A percentile compares a stretch with the other conserved stretches of the same genome.
Conservation (phyloP, 2,797 vertebrate genomes). For the Babyrousa celebensis region DNA sequence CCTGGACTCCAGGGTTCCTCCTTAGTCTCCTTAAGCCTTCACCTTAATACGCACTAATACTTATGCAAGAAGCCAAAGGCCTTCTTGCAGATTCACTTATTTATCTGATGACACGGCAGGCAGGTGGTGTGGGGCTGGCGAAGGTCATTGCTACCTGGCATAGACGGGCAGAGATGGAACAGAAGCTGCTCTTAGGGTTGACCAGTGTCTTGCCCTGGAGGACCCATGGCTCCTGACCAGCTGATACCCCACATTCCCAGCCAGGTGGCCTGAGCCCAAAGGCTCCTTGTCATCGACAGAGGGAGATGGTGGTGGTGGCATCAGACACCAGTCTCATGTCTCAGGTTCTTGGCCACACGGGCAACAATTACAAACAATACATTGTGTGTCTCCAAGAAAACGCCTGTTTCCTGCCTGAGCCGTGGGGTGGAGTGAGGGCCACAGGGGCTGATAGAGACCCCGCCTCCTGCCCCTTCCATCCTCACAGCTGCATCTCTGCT, state of each 20-base stretch:
- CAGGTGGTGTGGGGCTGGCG: not conserved
- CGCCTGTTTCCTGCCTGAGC: not conserved
- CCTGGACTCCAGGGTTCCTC: not conserved
- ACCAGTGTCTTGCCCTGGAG: not conserved
- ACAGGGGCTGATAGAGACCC: rapidly evolving
- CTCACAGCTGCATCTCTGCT: not conserved
- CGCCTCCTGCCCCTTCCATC: not conserved
- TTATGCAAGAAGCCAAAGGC: too few relatives aligned
- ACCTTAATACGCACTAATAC: too few relatives aligned
- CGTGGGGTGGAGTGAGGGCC: not conserved
- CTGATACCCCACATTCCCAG: rapidly evolving
- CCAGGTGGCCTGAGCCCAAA: too few relatives aligned
- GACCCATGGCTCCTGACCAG: too few relatives aligned
- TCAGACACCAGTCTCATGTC: too few relatives aligned
- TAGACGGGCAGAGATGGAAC: not conserved
- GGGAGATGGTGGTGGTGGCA: too few relatives aligned
- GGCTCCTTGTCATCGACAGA: too few relatives aligned
- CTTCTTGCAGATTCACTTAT: too few relatives aligned
- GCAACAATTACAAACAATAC: not conserved
- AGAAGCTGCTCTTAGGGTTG: not conserved
- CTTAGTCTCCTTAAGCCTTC: not conserved
- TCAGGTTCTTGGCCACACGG: not conserved
- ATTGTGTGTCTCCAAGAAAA: not conserved
- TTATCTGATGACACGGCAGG: not conserved
- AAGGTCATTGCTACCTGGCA: too few relatives aligned